Evolutionary conservation across 2,888 invertebrate species (phyloP), one percentile per base, ranked within the genome.

Genomic region (Hipparchia semele): DNA sequence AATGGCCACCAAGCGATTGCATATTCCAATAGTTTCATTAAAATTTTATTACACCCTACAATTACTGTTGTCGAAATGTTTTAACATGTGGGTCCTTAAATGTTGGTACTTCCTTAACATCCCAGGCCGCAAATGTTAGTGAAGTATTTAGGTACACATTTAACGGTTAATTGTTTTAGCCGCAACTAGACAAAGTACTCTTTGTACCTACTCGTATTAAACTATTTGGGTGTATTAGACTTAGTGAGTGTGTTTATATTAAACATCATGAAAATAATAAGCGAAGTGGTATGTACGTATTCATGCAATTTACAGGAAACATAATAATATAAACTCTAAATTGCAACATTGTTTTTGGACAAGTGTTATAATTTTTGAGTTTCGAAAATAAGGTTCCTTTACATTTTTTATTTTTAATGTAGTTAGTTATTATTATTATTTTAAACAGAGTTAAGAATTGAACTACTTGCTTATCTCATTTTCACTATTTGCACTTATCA

Each of bases 21-120:
- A 82, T 85, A 86, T 86, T 86, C 85, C 81, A 86, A 86, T 86
- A 81, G 79, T 81, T 83, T 82, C 81, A 85, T 86, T 87, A 83
- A 82, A 83, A 76, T 84, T 87, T 85, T 84, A 84, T 83, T 82
- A 80, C 80, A 83, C 13, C 75, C 75, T 53, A 79, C 74, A 73
- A 78, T 76, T 74, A 76, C 61, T 73, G 72, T 74, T 68, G 58
- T 71, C 73, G 59, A 74, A 71, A 70, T 71, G 72, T 74, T 73
- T 64, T 67, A 60, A 68, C 72, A 68, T 69, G 70, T 74, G 70
- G 71, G 69, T 75, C 68, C 71, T 60, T 68, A 71, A 68, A 76
- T 73, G 56, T 73, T 61, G 54, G 59, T 58, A 72, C 72, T 62
- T 62, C 59, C 62, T 49, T 59, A 76, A 71, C 73, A 69, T 53